Base-by-base conservation (phyloP, 2,797 vertebrate species). In the Amphiprion clarkii region DNA sequence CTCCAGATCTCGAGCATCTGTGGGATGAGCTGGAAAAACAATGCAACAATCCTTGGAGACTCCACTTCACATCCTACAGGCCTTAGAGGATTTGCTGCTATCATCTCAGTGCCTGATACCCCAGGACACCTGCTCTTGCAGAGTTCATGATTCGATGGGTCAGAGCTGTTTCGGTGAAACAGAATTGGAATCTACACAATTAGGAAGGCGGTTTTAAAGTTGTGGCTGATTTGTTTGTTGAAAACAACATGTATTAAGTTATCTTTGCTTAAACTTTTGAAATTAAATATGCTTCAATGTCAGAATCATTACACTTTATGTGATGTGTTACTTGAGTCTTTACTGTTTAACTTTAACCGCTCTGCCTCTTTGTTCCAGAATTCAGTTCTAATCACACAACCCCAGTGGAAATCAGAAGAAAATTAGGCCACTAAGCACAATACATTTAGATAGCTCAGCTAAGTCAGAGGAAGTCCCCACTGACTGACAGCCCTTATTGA, bases 401-500 rank as follows among this genome's bases (percentile, higher is more conserved):
- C n/a, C 62, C 59, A 42, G 36, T 62, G 70, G 44, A 78, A 79
- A 76, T 79, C 63, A 61, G 40, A 73, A 7, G 11, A 31, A 79
- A 72, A 70, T 44, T 44, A 67, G 40, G 57, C 58, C 14, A 56
- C 54, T 62, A 71, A 70, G 64, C 68, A 67, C 48, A 66, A 68
- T 29, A 46, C 7, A 79, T 67, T 67, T 70, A 11, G 48, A 65
- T 13, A 0, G 2, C 67, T 81, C 73, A 72, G 67, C 49, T 74
- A 44, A 79, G 86, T 70, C 56, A 65, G 7, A 78, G 36, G 16
- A 58, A 64, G 36, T 66, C 68, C 17, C 74, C 36, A 40, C 11
- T 57, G 44, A 53, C 70, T 60, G 57, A 53, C 36, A 67, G 56
- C 71, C 49, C 19, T 59, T 74, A 75, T 71, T 85, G 78, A 84